Conservation (phyloP, 2,888 invertebrate species). For the Poecilus cupreus region DNA sequence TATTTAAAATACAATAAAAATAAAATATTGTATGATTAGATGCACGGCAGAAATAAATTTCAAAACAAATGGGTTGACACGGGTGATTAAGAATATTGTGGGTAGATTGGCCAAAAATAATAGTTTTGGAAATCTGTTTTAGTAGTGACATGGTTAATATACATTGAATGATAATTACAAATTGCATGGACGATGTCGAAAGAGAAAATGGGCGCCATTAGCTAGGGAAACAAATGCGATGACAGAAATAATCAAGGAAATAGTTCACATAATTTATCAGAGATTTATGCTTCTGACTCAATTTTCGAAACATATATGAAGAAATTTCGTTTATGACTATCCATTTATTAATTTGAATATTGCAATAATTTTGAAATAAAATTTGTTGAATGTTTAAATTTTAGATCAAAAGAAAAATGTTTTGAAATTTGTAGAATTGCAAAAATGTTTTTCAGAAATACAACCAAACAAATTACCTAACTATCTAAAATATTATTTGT, state of each 20-base stretch:
- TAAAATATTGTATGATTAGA: constrained; percentile 4
- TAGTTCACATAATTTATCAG: constrained; percentile 9
- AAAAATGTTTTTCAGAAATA: no score
- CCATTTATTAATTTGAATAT: not conserved
- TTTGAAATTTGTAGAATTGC: no score
- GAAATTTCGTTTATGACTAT: not conserved
- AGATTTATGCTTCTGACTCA: not conserved
- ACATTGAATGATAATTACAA: constrained; percentile 11
- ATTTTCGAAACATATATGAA: not conserved
- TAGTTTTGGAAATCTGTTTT: not conserved
- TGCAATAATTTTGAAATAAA: not conserved
- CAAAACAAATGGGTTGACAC: constrained; percentile 1
- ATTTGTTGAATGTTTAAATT: not conserved
- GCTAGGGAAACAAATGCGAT: not conserved
- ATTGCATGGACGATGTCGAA: not conserved
- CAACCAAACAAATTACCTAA: no score
- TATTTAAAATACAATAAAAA: constrained; percentile 26
- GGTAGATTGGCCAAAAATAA: constrained; percentile 14
- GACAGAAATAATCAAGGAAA: not conserved
- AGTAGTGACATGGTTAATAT: constrained; percentile 6
- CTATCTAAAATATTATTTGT: no score
- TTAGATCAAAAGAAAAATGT: no score
- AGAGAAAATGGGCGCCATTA: not conserved
- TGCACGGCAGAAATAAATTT: not conserved
- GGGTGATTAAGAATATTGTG: not conserved